These are phyloP conservation scores for Aleadryas rufinucha DNA, from an alignment of 2,113 vertebrate genomes.

Conservation along the genomic window DNA sequence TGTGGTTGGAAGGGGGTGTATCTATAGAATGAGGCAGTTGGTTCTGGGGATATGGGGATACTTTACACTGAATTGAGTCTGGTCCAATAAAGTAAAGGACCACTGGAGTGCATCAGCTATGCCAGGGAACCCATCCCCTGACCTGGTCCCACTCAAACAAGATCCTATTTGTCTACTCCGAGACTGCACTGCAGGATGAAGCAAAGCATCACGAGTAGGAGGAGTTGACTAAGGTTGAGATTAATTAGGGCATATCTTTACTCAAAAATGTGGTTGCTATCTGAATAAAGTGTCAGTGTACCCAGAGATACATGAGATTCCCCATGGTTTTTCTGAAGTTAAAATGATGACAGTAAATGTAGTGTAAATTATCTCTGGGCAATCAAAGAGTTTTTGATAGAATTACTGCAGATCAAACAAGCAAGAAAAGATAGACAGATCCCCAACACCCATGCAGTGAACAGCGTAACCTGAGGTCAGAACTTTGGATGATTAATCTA, in stretches of 20 bases:
- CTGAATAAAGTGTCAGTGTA: background rate
- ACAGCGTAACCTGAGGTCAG: background rate
- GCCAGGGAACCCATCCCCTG: background rate
- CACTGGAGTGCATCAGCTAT: background rate
- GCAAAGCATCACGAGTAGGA: background rate
- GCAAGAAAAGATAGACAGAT: background rate
- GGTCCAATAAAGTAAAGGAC: background rate
- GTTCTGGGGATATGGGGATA: background rate
- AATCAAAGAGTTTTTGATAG: background rate
- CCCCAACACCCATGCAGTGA: background rate
- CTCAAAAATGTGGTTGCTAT: background rate
- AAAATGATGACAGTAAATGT: background rate
- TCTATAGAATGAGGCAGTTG: background rate
- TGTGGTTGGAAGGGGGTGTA: background rate
- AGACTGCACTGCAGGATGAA: background rate
- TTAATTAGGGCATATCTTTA: no score
- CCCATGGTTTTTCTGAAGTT: background rate
- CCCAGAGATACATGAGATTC: background rate
- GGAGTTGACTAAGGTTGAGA: background rate
- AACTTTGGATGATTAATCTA: conserved; percentile 7
- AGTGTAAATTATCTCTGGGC: background rate
- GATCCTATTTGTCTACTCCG: background rate
- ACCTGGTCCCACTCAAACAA: background rate
- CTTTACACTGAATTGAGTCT: background rate
- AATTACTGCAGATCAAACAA: background rate